Percentiles rank a stretch among this genome's conserved stretches.
These are phyloP conservation scores for Pitangus sulphuratus DNA, from an alignment of 2,797 vertebrate species.

Conservation along the genomic window DNA sequence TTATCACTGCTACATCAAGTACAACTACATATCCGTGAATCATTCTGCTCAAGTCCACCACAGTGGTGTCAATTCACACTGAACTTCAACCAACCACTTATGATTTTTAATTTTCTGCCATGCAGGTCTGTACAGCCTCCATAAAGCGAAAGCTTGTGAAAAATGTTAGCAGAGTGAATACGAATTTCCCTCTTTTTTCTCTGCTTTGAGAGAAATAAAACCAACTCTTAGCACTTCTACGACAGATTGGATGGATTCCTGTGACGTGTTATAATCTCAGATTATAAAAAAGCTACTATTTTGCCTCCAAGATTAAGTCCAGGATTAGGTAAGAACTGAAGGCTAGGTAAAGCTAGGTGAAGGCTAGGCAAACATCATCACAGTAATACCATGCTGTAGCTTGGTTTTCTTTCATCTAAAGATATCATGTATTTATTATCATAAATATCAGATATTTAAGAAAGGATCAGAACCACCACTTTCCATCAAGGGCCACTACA, in stretches of 20 bases:
- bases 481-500: neutral
- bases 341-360: neutral
- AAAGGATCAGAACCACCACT: neutral
- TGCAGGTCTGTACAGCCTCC: neutral
- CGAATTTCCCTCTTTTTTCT: neutral
- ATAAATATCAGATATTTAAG: neutral
- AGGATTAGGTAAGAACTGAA: neutral
- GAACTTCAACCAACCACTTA: neutral
- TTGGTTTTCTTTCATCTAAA: neutral
- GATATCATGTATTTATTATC: no score
- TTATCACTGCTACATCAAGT: neutral
- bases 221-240: neutral
- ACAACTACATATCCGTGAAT: neutral
- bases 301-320: neutral
- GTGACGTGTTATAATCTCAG: neutral
- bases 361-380: neutral
- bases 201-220: accelerated
- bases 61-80: neutral
- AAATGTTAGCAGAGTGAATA: neutral
- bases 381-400: neutral
- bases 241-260: neutral
- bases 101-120: neutral
- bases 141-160: neutral
- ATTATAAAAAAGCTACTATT: neutral
- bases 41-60: neutral